A percentile compares a stretch with the other conserved stretches of the same genome.
These are phyloP conservation scores for Eupithecia vulgata DNA, from an alignment of 2,888 invertebrate genomes.

Conservation along the genomic window DNA sequence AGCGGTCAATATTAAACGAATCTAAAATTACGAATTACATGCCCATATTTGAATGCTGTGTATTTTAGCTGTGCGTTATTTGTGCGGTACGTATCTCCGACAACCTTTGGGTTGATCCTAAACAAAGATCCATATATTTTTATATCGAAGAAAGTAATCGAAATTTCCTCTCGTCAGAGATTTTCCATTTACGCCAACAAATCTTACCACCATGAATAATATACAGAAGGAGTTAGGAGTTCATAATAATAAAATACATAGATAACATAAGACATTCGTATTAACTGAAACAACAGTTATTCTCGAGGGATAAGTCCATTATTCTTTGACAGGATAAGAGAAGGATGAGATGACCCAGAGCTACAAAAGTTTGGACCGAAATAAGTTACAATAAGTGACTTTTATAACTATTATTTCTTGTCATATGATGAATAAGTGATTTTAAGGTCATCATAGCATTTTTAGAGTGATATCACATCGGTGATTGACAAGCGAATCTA, in stretches of 20 bases:
- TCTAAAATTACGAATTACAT: too few species aligned
- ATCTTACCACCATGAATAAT: constrained; percentile 19
- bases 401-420: not conserved
- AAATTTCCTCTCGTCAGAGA: constrained; percentile 12
- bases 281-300: constrained; percentile 36
- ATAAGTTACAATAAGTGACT: not conserved
- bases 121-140: not conserved
- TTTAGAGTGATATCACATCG: too few species aligned
- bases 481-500: too few species aligned
- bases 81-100: too few species aligned
- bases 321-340: constrained; percentile 38
- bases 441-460: too few species aligned
- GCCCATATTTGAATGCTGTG: too few species aligned
- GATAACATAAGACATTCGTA: constrained; percentile 26
- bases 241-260: constrained; percentile 22
- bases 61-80: too few species aligned
- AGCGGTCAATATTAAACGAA: too few species aligned
- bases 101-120: not conserved
- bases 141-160: not conserved
- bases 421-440: not conserved
- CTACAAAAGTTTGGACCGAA: not conserved
- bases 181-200: constrained; percentile 29
- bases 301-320: constrained; percentile 37
- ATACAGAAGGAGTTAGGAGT: constrained; percentile 30
- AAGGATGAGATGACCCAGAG: not conserved